phyloP scores from a whole-genome alignment of 2,113 vertebrate species.

The Oryzias woworae region DNA sequence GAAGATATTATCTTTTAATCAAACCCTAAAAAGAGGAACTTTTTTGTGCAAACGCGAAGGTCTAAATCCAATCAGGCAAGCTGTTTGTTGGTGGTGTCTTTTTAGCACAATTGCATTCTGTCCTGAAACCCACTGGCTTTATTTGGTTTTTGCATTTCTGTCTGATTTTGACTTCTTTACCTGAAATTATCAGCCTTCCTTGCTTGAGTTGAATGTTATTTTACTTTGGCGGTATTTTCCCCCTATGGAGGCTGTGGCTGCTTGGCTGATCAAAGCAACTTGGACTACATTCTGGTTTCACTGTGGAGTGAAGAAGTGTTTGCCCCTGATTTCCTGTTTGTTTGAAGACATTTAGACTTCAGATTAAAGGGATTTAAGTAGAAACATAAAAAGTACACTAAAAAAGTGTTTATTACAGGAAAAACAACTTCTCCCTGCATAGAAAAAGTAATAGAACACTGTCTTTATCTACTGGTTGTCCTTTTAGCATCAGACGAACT shows the following conservation, averaged over 20 bases:
- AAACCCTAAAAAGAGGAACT: background rate
- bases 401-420: no score
- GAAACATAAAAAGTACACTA: no score
- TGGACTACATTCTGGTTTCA: conserved; percentile 8
- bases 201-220: conserved; percentile 21
- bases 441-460: no score
- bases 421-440: no score
- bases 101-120: background rate
- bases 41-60: background rate
- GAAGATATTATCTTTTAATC: background rate
- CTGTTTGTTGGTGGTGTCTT: conserved; percentile 43
- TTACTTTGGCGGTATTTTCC: conserved; percentile 5
- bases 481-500: no score
- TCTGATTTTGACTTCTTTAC: conserved; percentile 12
- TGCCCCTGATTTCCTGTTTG: background rate
- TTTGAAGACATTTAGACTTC: no score
- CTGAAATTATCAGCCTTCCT: conserved; percentile 33
- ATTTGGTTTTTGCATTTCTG: conserved; percentile 23
- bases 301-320: background rate
- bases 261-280: conserved; percentile 37
- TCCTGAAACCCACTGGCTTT: conserved; percentile 17
- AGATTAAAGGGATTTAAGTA: no score
- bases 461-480: no score
- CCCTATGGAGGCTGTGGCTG: conserved; percentile 26
- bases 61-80: background rate